Percentiles rank a stretch among this genome's conserved stretches.
Evolutionary conservation across 2,113 vertebrate species (phyloP).

Genomic region (Myrmecophaga tridactyla): DNA sequence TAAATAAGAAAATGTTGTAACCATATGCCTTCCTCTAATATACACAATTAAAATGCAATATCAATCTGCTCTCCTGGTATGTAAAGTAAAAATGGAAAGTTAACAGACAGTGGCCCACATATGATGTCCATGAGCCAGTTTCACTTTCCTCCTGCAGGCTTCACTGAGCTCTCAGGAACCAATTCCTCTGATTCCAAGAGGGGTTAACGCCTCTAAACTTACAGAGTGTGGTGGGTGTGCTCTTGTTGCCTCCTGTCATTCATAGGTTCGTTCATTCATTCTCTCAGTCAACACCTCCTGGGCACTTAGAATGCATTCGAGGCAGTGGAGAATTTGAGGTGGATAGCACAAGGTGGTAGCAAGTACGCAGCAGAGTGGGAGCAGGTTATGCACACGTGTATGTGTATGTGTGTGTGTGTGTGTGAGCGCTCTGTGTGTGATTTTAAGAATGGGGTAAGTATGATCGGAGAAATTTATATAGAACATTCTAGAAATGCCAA

Average conservation of each 20-base stretch:
- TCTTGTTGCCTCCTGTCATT: neutral
- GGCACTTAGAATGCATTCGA: neutral
- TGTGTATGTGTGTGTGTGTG: no score
- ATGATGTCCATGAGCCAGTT: constrained; percentile 46
- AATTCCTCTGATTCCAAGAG: neutral
- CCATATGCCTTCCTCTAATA: constrained; percentile 67
- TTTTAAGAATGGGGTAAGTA: neutral
- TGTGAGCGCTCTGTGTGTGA: neutral
- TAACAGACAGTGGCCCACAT: constrained; percentile 71
- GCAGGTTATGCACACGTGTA: no score
- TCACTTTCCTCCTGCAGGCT: neutral
- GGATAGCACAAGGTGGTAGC: no score
- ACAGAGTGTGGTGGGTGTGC: neutral
- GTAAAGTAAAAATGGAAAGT: constrained; percentile 70
- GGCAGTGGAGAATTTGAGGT: neutral
- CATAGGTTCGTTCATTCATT: constrained; percentile 19
- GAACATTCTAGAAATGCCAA: neutral
- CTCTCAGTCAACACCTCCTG: neutral
- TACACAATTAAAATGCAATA: constrained; percentile 72
- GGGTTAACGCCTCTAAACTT: neutral
- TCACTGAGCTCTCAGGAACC: neutral
- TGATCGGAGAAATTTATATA: neutral
- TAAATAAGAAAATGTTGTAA: constrained; percentile 68
- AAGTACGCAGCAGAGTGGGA: no score
- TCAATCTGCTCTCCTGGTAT: constrained; percentile 68